These are phyloP conservation scores for Chiridota heheva DNA, from an alignment of 35 echinoderm and acorn worm species.

Conservation along the genomic window DNA sequence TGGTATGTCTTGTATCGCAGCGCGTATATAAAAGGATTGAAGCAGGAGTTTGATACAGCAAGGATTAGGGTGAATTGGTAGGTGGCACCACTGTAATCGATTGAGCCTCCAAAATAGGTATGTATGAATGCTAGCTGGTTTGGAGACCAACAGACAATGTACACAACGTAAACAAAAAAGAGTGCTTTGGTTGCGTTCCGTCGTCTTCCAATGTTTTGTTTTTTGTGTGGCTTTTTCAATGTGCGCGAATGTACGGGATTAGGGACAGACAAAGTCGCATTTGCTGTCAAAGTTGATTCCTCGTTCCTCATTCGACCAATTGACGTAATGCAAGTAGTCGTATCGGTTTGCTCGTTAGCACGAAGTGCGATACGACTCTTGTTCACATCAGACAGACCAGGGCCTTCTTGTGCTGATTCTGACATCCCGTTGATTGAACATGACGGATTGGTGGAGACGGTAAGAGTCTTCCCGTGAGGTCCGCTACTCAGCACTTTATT, in stretches of 20 bases:
- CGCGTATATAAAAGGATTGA: constrained; percentile 89
- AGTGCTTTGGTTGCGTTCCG: constrained; percentile 66
- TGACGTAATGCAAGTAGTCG: too few relatives aligned
- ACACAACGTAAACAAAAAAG: constrained; percentile 69
- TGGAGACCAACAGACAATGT: constrained; percentile 79
- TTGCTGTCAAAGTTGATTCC: too few relatives aligned
- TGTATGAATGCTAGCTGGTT: constrained; percentile 85
- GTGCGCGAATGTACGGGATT: too few relatives aligned
- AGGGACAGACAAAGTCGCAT: too few relatives aligned
- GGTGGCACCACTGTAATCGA: constrained; percentile 69
- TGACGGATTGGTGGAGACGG: not conserved
- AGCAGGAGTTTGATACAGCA: constrained; percentile 72
- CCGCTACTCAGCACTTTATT: not conserved
- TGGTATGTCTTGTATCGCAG: constrained; percentile 72
- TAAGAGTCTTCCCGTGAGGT: not conserved
- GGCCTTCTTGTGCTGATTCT: too few relatives aligned
- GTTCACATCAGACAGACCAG: too few relatives aligned
- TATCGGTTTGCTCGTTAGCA: too few relatives aligned
- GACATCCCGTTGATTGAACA: too few relatives aligned
- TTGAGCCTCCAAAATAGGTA: constrained; percentile 52
- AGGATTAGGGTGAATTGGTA: constrained; percentile 79
- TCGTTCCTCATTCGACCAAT: too few relatives aligned
- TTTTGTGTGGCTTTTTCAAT: too few relatives aligned
- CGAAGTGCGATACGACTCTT: too few relatives aligned
- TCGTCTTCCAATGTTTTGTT: too few relatives aligned